Conservation (phyloP, 2,797 vertebrate genomes). For the Poliocrania exsul region DNA sequence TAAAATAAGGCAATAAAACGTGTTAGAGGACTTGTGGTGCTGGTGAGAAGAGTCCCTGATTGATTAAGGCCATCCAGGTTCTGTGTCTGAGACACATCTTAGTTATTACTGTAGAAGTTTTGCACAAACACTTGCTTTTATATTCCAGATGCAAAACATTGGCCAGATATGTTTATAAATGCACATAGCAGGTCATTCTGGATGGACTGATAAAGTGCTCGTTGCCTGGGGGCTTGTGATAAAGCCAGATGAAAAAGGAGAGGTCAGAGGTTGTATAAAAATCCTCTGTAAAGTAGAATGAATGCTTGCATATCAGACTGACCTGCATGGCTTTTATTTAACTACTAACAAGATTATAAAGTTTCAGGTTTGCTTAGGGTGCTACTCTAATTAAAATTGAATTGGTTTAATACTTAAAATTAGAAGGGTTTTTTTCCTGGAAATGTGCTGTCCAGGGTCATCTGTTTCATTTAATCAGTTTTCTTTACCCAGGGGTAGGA, state of each 20-base stretch:
- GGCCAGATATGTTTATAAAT: neutral
- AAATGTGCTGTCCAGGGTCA: neutral
- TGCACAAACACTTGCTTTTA: neutral
- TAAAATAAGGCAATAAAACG: neutral
- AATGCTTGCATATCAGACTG: neutral
- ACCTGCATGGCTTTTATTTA: neutral
- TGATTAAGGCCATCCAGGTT: neutral
- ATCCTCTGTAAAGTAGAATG: neutral
- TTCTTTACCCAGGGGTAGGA: neutral
- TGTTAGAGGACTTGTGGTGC: neutral
- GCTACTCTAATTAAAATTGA: neutral
- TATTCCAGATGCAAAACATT: neutral
- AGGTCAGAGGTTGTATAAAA: neutral
- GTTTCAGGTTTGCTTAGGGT: neutral
- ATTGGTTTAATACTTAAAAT: neutral
- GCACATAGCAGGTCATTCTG: neutral
- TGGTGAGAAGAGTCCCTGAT: neutral
- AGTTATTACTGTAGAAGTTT: neutral
- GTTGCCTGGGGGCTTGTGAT: neutral
- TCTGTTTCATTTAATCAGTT: neutral
- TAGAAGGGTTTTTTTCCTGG: neutral
- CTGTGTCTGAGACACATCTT: neutral
- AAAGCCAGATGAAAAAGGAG: neutral
- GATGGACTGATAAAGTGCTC: neutral
- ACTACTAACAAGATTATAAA: neutral